Conservation (phyloP, 2,888 invertebrate species). For the Cerastis rubricosa region DNA sequence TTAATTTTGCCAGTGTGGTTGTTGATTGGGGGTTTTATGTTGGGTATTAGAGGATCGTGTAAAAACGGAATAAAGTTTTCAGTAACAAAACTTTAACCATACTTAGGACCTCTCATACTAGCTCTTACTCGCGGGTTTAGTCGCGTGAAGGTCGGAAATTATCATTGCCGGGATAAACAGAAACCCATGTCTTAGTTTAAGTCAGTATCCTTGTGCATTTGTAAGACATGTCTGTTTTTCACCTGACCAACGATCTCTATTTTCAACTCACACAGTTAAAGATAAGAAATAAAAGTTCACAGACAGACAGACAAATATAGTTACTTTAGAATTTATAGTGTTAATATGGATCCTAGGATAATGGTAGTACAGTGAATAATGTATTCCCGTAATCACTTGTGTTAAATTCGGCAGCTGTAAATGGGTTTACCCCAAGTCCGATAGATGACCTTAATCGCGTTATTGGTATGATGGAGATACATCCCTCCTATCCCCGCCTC, state of each 20-base stretch:
- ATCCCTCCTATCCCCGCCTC: too few species aligned
- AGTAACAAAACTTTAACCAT: not conserved
- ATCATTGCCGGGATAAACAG: not conserved
- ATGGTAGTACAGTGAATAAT: too few species aligned
- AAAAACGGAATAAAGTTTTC: not conserved
- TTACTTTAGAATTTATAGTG: too few species aligned
- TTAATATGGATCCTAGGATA: too few species aligned
- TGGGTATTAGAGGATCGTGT: not conserved
- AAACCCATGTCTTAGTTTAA: not conserved
- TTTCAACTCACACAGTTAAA: not conserved
- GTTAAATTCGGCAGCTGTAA: too few species aligned
- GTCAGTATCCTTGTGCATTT: not conserved
- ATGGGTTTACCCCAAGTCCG: too few species aligned
- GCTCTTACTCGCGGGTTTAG: not conserved
- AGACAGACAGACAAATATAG: too few species aligned
- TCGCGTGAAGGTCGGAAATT: not conserved
- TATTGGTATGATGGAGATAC: too few species aligned
- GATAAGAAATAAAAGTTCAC: too few species aligned
- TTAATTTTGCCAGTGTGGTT: conserved; percentile 32
- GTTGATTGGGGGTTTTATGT: not conserved
- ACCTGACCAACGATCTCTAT: not conserved
- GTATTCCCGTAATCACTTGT: too few species aligned
- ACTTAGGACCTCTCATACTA: not conserved
- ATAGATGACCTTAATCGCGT: too few species aligned
- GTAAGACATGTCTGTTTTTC: not conserved